These are phyloP conservation scores for Thera obeliscata DNA, from an alignment of 2,888 invertebrate species.

Conservation along the genomic window DNA sequence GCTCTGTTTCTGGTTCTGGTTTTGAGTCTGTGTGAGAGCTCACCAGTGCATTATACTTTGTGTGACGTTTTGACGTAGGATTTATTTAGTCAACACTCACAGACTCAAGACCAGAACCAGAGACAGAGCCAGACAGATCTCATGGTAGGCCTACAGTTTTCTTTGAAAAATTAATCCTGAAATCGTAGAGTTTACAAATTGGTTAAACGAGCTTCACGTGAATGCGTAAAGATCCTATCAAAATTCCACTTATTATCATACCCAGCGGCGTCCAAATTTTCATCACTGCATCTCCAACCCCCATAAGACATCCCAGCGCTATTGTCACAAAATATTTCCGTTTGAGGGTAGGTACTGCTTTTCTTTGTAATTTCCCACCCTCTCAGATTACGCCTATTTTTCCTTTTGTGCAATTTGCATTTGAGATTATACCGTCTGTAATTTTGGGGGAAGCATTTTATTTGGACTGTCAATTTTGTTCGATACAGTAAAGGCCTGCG, in stretches of 20 bases:
- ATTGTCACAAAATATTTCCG: constrained; percentile 41
- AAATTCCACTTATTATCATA: constrained; percentile 26
- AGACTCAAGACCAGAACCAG: too few species aligned
- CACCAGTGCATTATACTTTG: too few species aligned
- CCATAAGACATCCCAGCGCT: constrained; percentile 36
- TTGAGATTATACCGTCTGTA: constrained; percentile 56
- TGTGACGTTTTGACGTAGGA: too few species aligned
- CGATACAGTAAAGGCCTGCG: neutral
- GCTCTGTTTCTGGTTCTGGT: too few species aligned
- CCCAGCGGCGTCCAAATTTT: constrained; percentile 27
- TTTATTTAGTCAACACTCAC: too few species aligned
- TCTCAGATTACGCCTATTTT: constrained; percentile 49
- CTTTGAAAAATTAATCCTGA: too few species aligned
- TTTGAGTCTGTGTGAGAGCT: too few species aligned
- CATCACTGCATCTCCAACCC: constrained; percentile 36
- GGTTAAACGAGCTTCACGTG: constrained; percentile 10
- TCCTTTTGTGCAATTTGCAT: constrained; percentile 58
- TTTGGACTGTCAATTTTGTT: constrained; percentile 27
- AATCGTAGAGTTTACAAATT: constrained; percentile 12
- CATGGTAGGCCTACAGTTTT: too few species aligned
- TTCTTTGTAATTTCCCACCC: constrained; percentile 37
- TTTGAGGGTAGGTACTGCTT: constrained; percentile 26
- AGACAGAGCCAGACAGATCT: too few species aligned
- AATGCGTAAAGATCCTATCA: constrained; percentile 23
- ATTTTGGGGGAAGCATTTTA: constrained; percentile 48